Percentiles rank a stretch among this genome's conserved stretches.
These are phyloP conservation scores for Lysandra bellargus DNA, from an alignment of 2,888 invertebrate species.

Conservation along the genomic window DNA sequence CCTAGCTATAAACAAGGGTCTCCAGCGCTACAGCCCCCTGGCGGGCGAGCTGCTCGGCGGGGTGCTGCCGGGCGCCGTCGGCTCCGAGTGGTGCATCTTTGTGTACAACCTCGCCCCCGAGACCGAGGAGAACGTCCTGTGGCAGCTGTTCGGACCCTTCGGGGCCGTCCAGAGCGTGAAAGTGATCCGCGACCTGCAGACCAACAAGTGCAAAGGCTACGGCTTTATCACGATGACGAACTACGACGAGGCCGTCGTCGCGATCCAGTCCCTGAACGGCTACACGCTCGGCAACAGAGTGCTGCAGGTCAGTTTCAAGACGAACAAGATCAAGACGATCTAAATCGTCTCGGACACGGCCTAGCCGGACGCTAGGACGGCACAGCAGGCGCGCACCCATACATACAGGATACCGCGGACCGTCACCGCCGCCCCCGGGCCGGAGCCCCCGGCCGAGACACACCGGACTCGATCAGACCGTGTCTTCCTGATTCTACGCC, in stretches of 20 bases:
- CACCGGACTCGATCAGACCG: slow-evolving; percentile 49
- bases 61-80: slow-evolving; percentile 87
- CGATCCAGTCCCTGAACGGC: slow-evolving; percentile 95
- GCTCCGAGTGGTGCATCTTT: slow-evolving; percentile 94
- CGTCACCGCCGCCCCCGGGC: slow-evolving; percentile 40
- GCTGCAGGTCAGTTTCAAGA: slow-evolving; percentile 96
- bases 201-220: slow-evolving; percentile 97
- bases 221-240: slow-evolving; percentile 97
- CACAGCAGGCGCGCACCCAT: slow-evolving; percentile 78
- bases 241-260: slow-evolving; percentile 95
- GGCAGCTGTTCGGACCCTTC: slow-evolving; percentile 98
- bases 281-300: slow-evolving; percentile 94
- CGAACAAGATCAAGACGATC: slow-evolving; percentile 88
- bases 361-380: slow-evolving; percentile 76
- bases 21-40: slow-evolving; percentile 91
- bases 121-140: slow-evolving; percentile 96
- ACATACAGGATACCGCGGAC: slow-evolving; percentile 53
- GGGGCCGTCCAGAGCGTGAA: slow-evolving; percentile 96
- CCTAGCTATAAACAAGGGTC: slow-evolving; percentile 89
- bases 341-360: slow-evolving; percentile 74
- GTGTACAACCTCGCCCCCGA: slow-evolving; percentile 98
- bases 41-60: slow-evolving; percentile 90
- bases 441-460: slow-evolving; percentile 37
- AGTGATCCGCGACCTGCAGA: slow-evolving; percentile 94
- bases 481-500: slow-evolving; percentile 56